Evolutionary conservation across 2,113 vertebrate species (phyloP).

Genomic region (Caretta caretta): DNA sequence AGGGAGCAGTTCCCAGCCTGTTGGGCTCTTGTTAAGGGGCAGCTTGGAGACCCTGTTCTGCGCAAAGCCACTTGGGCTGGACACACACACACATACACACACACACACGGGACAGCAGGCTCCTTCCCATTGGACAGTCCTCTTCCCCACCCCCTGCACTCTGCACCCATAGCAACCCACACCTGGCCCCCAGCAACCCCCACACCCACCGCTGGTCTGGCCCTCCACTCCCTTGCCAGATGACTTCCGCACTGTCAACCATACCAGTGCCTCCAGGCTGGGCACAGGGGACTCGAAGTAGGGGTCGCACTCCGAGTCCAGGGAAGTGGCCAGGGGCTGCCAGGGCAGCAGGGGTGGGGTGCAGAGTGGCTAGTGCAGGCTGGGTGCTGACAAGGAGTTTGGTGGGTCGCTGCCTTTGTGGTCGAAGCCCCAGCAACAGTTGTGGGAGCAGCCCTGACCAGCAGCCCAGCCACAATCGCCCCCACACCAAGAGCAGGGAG

Average conservation of each 20-base stretch:
- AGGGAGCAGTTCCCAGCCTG: not conserved
- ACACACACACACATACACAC: not conserved
- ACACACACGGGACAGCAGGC: too few species aligned
- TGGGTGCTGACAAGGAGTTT: not conserved
- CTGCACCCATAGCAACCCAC: too few species aligned
- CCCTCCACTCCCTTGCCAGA: too few species aligned
- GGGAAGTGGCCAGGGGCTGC: not conserved
- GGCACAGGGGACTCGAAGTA: not conserved
- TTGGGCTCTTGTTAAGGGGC: not conserved
- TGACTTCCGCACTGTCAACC: not conserved
- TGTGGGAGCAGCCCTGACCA: not conserved
- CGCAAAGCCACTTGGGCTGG: not conserved
- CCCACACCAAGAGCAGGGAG: too few species aligned
- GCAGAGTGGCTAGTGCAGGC: not conserved
- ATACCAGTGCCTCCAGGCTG: not conserved
- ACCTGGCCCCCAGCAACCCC: too few species aligned
- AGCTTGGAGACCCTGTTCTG: not conserved
- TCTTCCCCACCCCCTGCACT: too few species aligned
- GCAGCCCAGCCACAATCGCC: too few species aligned
- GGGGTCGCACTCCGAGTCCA: not conserved
- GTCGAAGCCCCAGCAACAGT: not conserved
- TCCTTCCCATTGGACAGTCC: too few species aligned
- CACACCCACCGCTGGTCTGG: not conserved
- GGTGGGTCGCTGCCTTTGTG: not conserved
- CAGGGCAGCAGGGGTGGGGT: too few species aligned